Conservation (phyloP, 92 coral and sea anemone species). For the Anthopleura xanthogrammica region DNA sequence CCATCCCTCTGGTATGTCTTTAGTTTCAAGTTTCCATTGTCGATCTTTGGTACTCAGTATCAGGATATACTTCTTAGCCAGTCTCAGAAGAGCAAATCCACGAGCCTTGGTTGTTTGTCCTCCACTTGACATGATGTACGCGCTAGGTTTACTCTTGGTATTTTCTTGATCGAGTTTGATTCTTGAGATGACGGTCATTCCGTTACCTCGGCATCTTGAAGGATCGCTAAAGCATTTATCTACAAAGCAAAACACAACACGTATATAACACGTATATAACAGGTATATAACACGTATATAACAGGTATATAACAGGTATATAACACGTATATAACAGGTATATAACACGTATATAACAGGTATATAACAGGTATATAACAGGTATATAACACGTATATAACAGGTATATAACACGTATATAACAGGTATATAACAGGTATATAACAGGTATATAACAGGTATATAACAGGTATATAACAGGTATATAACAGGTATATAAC, state of each 20-base stretch:
- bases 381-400: neutral
- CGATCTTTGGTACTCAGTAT: slow-evolving; percentile 69
- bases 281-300: too few species aligned
- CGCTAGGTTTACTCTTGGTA: slow-evolving; percentile 44
- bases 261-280: neutral
- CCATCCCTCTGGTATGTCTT: slow-evolving; percentile 76
- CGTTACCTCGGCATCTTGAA: slow-evolving; percentile 54
- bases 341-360: too few species aligned
- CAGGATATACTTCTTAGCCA: slow-evolving; percentile 69
- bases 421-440: too few species aligned
- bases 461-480: neutral
- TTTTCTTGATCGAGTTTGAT: slow-evolving; percentile 57
- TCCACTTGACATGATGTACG: slow-evolving; percentile 78
- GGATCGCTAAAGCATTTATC: slow-evolving; percentile 89
- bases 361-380: too few species aligned
- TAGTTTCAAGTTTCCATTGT: slow-evolving; percentile 79
- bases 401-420: neutral
- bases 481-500: too few species aligned
- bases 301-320: too few species aligned
- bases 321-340: too few species aligned
- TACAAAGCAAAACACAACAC: neutral
- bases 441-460: too few species aligned
- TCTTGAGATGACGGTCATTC: slow-evolving; percentile 66
- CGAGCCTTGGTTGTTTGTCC: slow-evolving; percentile 88
- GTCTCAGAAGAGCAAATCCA: slow-evolving; percentile 71